Base-by-base conservation (phyloP, 2,888 invertebrate species). In the Balanococcus diminutus region DNA sequence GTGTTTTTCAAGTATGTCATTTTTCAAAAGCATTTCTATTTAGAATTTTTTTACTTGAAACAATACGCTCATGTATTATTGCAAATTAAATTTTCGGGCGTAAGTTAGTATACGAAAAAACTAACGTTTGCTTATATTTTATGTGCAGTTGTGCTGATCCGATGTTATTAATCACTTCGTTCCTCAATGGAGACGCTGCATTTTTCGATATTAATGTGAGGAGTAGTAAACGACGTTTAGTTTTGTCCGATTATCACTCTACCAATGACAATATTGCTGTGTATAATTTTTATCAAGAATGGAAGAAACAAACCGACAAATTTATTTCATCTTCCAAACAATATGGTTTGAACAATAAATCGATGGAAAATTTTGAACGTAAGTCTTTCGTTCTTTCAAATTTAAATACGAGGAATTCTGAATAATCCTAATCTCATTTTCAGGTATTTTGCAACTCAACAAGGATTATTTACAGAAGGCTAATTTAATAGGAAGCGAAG, bases 1-100 rank as follows among this genome's bases (percentile, higher is more conserved):
- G 90, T 91, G 0, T 90, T 92, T 8, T 91, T 93, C 82, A 88
- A 90, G 91, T 91, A 88, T 87, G 89, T 75, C 32, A 11, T 1
- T 86, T 82, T 81, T 42, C 1, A 25, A 79, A 3, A 42, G 42
- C 39, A 22, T 39, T 19, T 36, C n/a, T n/a, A 36, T 0, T 51
- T n/a, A n/a, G n/a, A n/a, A 25, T 61, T 2, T 8, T 25, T 67
- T 1, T 28, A 1, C 14, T 31, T 28, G 14, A 14, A 31, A n/a
- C 16, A 16, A 28, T n/a, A n/a, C n/a, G n/a, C n/a, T n/a, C n/a
- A n/a, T n/a, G n/a, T n/a, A n/a, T n/a, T n/a, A n/a, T n/a, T n/a
- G n/a, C n/a, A n/a, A n/a, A n/a, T n/a, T n/a, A n/a, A n/a, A n/a
- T n/a, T n/a, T n/a, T n/a, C n/a, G n/a, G n/a, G n/a, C n/a, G n/a